A percentile compares a stretch with the other conserved stretches of the same genome.
phyloP scores from a whole-genome alignment of 2,888 invertebrate genomes.

The Habroteleia sp. region DNA sequence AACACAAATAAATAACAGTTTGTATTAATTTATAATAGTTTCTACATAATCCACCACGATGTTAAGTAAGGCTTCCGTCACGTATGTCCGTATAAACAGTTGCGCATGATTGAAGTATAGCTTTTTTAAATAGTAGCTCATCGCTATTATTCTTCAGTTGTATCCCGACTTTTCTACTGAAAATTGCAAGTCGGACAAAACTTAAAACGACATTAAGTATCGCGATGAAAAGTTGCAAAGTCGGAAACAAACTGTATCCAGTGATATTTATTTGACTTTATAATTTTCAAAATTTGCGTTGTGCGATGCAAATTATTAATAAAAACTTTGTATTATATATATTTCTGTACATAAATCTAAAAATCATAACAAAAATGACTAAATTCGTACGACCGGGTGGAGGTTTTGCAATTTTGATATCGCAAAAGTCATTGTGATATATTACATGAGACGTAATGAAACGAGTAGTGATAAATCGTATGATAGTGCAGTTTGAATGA shows the following conservation, averaged over 20 bases:
- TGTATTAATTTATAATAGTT: too few relatives aligned
- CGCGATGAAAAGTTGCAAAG: slow-evolving; percentile 13
- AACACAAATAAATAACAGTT: too few relatives aligned
- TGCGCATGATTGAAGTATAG: slow-evolving; percentile 62
- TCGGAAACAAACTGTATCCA: slow-evolving; percentile 3
- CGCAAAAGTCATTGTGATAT: not conserved
- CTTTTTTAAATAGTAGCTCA: slow-evolving; percentile 36
- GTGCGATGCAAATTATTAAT: slow-evolving; percentile 1
- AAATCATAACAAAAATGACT: too few relatives aligned
- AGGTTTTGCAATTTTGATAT: slow-evolving; percentile 2
- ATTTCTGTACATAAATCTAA: too few relatives aligned
- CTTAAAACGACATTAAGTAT: not conserved
- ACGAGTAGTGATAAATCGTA: slow-evolving; percentile 2
- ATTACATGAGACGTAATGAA: not conserved
- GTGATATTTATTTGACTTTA: not conserved
- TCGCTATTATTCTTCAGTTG: slow-evolving; percentile 44
- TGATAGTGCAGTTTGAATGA: slow-evolving; percentile 18
- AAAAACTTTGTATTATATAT: too few relatives aligned
- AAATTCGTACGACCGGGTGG: too few relatives aligned
- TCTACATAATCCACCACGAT: too few relatives aligned
- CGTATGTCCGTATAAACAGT: slow-evolving; percentile 47
- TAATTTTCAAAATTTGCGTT: not conserved
- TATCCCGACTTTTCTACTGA: slow-evolving; percentile 36
- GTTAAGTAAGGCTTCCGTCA: not conserved
- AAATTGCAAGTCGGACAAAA: slow-evolving; percentile 36